Conservation (phyloP, 1,140 invertebrate genomes). For the Atta cephalotes region DNA sequence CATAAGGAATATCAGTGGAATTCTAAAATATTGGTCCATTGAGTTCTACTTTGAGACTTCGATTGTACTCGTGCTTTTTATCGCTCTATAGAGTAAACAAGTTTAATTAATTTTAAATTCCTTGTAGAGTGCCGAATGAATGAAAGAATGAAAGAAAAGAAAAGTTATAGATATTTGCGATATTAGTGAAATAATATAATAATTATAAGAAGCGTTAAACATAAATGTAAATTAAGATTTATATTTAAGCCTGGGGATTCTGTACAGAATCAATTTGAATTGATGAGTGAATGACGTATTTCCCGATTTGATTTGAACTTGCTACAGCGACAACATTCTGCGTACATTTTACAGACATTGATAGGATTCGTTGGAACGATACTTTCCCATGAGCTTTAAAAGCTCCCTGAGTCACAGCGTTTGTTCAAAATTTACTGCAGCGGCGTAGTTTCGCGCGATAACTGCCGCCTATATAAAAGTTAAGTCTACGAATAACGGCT, state of each 20-base stretch:
- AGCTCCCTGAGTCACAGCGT: slow-evolving; percentile 45
- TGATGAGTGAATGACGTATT: not conserved
- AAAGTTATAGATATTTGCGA: not conserved
- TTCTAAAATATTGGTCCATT: slow-evolving; percentile 59
- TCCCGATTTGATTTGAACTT: slow-evolving; percentile 16
- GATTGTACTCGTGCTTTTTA: not conserved
- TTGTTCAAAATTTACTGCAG: slow-evolving; percentile 60
- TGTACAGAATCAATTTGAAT: not conserved
- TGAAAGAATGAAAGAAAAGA: not conserved
- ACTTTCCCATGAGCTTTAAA: slow-evolving; percentile 43
- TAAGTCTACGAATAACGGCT: slow-evolving; percentile 61
- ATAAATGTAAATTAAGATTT: slow-evolving; percentile 17
- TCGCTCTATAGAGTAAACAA: not conserved
- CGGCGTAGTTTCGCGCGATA: slow-evolving; percentile 58
- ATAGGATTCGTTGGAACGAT: slow-evolving; percentile 46
- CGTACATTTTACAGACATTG: slow-evolving; percentile 46
- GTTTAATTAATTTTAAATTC: not conserved
- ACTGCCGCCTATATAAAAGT: slow-evolving; percentile 67
- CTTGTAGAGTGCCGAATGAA: not conserved
- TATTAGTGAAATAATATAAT: not conserved
- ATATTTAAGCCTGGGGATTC: slow-evolving; percentile 2
- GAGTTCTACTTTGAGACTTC: slow-evolving; percentile 41
- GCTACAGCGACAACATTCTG: not conserved
- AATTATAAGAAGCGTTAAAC: slow-evolving; percentile 33
- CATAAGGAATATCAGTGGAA: slow-evolving; percentile 62